phyloP scores from a whole-genome alignment of 2,888 invertebrate species.

The Torymus auratus region DNA sequence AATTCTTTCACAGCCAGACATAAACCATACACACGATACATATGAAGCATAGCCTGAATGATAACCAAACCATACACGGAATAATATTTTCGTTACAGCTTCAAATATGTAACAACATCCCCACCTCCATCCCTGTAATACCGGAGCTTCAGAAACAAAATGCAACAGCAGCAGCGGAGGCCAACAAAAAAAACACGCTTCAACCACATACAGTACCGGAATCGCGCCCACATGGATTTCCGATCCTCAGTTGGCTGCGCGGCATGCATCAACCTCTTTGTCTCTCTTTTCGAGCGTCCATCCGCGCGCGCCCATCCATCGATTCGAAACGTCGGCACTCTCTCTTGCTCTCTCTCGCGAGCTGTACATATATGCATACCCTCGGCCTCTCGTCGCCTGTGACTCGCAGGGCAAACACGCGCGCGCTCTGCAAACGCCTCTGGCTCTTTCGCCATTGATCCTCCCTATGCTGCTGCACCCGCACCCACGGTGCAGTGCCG shows the following conservation, averaged over 20 bases:
- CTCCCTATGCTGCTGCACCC: background rate
- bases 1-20: no score
- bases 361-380: constrained; percentile 24
- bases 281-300: constrained; percentile 7
- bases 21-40: no score
- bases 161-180: background rate
- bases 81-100: no score
- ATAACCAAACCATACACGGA: no score
- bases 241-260: no score
- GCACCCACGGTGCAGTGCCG: no score
- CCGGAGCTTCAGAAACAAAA: background rate
- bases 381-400: background rate
- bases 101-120: no score
- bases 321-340: background rate
- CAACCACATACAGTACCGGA: no score
- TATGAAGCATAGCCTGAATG: no score
- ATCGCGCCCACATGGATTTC: no score
- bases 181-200: background rate
- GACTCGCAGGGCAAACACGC: constrained; percentile 59
- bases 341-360: background rate
- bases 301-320: background rate
- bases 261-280: no score
- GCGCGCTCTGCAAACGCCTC: background rate
- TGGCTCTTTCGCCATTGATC: constrained; percentile 60
- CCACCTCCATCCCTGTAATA: no score